A percentile compares a stretch with the other conserved stretches of the same genome.
Evolutionary conservation across 2,888 invertebrate species (phyloP).

Genomic region (Habroteleia sp.): DNA sequence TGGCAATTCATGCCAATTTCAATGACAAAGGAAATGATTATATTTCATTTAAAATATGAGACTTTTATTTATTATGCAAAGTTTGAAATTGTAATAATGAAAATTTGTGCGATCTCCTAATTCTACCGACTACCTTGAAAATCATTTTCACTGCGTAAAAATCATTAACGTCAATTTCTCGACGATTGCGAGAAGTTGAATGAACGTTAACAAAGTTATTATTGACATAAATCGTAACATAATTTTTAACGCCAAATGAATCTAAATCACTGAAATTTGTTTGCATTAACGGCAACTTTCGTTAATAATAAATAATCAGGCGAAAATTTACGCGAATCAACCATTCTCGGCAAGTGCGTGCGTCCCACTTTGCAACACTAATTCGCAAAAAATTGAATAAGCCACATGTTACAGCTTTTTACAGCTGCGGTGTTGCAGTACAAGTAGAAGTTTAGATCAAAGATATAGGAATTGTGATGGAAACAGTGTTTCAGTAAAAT

Average conservation of each 20-base stretch:
- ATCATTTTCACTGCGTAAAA: constrained; percentile 8
- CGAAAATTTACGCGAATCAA: constrained; percentile 38
- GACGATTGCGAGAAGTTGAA: not conserved
- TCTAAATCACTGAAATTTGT: too few species aligned
- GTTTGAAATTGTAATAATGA: constrained; percentile 13
- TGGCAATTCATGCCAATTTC: constrained; percentile 36
- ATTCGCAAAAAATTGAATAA: constrained; percentile 36
- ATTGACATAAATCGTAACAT: constrained; percentile 4
- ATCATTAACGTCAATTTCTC: constrained; percentile 21
- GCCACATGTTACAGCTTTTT: constrained; percentile 45
- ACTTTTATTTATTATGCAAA: constrained; percentile 27
- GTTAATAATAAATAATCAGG: constrained; percentile 31
- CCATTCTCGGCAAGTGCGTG: constrained; percentile 33
- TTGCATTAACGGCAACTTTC: constrained; percentile 31
- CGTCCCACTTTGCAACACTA: constrained; percentile 44
- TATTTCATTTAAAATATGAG: constrained; percentile 33
- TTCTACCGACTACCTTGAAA: constrained; percentile 11
- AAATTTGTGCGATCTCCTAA: constrained; percentile 6
- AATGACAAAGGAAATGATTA: constrained; percentile 55
- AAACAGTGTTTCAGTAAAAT: constrained; percentile 10
- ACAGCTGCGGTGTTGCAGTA: constrained; percentile 10
- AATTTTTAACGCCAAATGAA: too few species aligned
- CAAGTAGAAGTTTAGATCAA: constrained; percentile 14
- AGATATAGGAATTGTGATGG: constrained; percentile 12
- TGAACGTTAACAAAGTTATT: constrained; percentile 17